These are phyloP conservation scores for Dipodomys stephensi DNA, from an alignment of 2,113 vertebrate species.

Conservation along the genomic window DNA sequence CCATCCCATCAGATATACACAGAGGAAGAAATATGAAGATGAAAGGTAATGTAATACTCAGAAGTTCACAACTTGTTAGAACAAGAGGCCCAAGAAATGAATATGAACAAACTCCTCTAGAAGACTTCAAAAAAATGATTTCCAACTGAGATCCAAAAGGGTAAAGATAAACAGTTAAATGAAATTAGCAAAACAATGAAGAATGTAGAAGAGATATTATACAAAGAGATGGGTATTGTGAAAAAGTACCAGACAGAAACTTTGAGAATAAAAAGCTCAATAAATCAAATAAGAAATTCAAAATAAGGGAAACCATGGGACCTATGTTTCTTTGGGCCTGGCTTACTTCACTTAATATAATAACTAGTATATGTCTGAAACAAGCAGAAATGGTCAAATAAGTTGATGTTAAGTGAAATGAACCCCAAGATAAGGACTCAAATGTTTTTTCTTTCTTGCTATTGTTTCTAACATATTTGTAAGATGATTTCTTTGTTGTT, in stretches of 20 bases:
- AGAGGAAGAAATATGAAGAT: background rate
- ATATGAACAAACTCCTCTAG: background rate
- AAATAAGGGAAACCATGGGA: no score
- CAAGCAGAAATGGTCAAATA: no score
- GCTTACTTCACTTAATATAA: no score
- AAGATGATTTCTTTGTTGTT: no score
- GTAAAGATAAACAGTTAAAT: background rate
- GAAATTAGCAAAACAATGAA: background rate
- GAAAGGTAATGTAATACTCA: background rate
- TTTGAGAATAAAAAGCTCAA: background rate
- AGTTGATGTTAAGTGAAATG: no score
- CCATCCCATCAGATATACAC: no score
- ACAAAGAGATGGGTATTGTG: background rate
- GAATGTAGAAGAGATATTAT: background rate
- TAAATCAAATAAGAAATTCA: background rate
- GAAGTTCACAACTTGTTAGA: background rate
- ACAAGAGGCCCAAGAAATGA: background rate
- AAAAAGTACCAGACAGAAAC: background rate
- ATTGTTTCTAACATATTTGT: no score
- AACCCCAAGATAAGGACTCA: no score
- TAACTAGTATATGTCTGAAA: no score
- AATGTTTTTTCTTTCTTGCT: no score
- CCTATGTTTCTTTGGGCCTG: no score
- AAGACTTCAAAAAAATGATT: background rate
- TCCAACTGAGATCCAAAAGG: background rate